Evolutionary conservation across 2,888 invertebrate genomes (phyloP), one percentile per base, ranked within the genome.

Genomic region (Encarsia formosa): DNA sequence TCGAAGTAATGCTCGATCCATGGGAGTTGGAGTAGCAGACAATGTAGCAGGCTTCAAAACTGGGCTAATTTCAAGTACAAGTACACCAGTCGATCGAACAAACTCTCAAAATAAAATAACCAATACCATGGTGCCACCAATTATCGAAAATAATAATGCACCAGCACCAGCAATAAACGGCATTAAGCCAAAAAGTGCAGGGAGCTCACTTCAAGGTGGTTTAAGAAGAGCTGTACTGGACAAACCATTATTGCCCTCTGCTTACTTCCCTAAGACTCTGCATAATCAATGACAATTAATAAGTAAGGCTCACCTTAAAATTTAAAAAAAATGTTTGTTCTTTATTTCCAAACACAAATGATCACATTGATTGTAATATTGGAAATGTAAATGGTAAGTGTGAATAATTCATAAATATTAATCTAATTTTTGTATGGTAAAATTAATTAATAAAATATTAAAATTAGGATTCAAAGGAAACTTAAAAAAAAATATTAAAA

Each of bases 51-150:
- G 66, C 23, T 69, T 65, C 32, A 73, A 69, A 56, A 58, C 65
- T 44, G 70, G 71, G 13, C 67, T 66, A 45, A 73, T 73, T 42
- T 65, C 71, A 3, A 71, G 67, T 47, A 73, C 73, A 3, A 73
- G 73, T 50, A 73, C 73, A 18, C 73, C 73, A n/a, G 49, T 73
- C 59, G 73, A 73, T 51, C 68, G 73, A 35, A 57, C 66, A 5
- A 69, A 68, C 54, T 58, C 63, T 9, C 56, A 67, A 18, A 69
- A 64, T 26, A 70, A 70, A 56, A 37, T 66, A 35, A 55, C 65
- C 23, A 63, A 60, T 24, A 49, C 61, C 2, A 61, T 63, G n/a
- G 58, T 62, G 50, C 67, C 65, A 24, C 64, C 63, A 15, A 65
- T 63, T 35, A 63, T 64, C 16, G 73, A 73, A 49, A 71, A 70